Conservation (phyloP, 2,888 invertebrate genomes). For the Cephus rjabovi region DNA sequence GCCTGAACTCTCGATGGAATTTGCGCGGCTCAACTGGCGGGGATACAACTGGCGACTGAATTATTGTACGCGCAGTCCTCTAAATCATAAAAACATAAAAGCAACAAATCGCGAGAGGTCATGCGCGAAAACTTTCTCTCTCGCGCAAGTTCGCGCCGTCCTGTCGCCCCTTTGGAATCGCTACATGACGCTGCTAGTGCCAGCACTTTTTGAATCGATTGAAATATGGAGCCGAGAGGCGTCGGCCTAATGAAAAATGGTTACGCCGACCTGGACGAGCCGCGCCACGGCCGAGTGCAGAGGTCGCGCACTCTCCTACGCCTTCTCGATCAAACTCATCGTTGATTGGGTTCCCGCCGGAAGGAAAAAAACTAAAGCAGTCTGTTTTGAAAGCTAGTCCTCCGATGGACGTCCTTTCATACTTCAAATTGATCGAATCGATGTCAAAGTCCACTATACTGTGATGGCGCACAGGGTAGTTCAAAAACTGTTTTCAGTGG, state of each 20-base stretch:
- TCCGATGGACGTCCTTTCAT: no score
- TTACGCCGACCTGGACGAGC: conserved; percentile 39
- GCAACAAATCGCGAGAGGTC: conserved; percentile 52
- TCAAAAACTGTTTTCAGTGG: no score
- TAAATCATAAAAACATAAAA: conserved; percentile 56
- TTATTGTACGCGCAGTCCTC: conserved; percentile 52
- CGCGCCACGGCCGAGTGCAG: conserved; percentile 18
- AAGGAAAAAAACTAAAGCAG: background rate
- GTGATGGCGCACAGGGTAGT: no score
- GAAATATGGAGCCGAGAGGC: conserved; percentile 51
- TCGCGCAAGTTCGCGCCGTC: conserved; percentile 17
- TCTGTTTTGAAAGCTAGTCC: no score
- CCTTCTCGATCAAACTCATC: conserved; percentile 14
- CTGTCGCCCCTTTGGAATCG: conserved; percentile 15
- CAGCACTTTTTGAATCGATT: conserved; percentile 54
- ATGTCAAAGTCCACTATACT: no score
- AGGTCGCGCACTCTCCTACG: conserved; percentile 9
- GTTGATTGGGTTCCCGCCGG: background rate
- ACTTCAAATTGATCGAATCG: no score
- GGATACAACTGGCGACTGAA: conserved; percentile 46
- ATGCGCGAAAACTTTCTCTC: conserved; percentile 5
- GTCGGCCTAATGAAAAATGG: conserved; percentile 56
- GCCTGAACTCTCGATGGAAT: conserved; percentile 50
- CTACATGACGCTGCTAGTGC: conserved; percentile 22
- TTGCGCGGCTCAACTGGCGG: conserved; percentile 44